Conservation (phyloP, 64 coral and sea anemone species). For the Anthopleura sola region DNA sequence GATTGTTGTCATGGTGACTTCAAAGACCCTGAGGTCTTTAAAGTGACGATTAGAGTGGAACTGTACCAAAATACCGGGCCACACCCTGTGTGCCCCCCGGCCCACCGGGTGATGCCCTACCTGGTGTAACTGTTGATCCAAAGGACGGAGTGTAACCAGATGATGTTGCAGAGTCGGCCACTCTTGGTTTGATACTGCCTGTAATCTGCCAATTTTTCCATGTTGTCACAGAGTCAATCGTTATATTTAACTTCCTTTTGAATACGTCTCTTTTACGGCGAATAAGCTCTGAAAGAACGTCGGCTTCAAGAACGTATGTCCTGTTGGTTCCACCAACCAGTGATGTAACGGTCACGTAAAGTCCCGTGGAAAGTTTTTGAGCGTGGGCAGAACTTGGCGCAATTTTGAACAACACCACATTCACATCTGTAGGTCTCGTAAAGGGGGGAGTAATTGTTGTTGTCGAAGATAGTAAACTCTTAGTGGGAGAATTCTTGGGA, state of each 20-base stretch:
- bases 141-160: constrained; percentile 6
- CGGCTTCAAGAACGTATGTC: constrained; percentile 47
- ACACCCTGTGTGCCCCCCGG: constrained; percentile 24
- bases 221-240: constrained; percentile 52
- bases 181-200: neutral
- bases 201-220: neutral
- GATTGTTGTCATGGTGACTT: constrained; percentile 13
- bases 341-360: constrained; percentile 57
- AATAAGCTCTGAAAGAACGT: constrained; percentile 46
- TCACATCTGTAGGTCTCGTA: neutral
- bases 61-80: constrained; percentile 11
- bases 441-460: neutral
- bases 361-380: constrained; percentile 20
- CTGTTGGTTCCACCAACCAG: constrained; percentile 36
- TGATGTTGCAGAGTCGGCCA: neutral
- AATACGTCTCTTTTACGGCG: constrained; percentile 42
- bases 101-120: neutral
- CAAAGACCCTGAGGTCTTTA: neutral
- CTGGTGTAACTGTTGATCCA: neutral
- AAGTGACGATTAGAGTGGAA: neutral
- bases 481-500: neutral
- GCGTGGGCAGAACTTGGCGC: constrained; percentile 3
- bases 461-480: neutral
- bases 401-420: constrained; percentile 70
- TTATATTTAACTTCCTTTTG: constrained; percentile 56